These are phyloP conservation scores for Monoplex corrugatus DNA, from an alignment of 2,888 invertebrate species.

Conservation along the genomic window DNA sequence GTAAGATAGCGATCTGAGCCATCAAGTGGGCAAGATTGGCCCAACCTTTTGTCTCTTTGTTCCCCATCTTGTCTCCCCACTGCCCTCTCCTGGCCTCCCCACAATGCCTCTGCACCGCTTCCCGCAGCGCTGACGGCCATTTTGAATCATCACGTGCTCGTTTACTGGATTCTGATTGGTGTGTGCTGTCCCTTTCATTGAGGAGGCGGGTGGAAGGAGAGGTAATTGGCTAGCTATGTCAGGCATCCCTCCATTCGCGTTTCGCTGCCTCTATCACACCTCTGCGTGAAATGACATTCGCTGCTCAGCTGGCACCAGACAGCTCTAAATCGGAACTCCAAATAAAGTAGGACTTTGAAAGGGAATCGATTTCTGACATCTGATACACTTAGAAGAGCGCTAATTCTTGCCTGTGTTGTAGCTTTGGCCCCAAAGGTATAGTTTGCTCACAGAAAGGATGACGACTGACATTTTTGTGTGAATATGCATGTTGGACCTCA, in stretches of 20 bases:
- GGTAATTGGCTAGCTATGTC: conserved; percentile 16
- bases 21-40: not conserved
- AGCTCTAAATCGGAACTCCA: no score
- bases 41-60: conserved; percentile 22
- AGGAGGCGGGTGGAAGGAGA: not conserved
- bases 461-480: no score
- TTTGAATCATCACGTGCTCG: conserved; percentile 22
- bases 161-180: conserved; percentile 16
- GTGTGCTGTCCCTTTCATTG: conserved; percentile 32
- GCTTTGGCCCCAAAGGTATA: no score
- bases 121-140: not conserved
- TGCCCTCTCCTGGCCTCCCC: not conserved
- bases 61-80: not conserved
- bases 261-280: not conserved
- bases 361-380: no score
- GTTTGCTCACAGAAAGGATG: no score
- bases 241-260: not conserved
- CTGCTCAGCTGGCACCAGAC: no score
- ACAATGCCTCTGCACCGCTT: conserved; percentile 1
- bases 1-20: conserved; percentile 31
- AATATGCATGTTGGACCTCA: no score
- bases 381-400: no score
- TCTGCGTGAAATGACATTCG: conserved; percentile 14
- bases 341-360: no score
- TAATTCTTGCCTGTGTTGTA: no score